These are phyloP conservation scores for Auanema freiburgensis DNA, from an alignment of 2,888 invertebrate genomes.

Conservation along the genomic window DNA sequence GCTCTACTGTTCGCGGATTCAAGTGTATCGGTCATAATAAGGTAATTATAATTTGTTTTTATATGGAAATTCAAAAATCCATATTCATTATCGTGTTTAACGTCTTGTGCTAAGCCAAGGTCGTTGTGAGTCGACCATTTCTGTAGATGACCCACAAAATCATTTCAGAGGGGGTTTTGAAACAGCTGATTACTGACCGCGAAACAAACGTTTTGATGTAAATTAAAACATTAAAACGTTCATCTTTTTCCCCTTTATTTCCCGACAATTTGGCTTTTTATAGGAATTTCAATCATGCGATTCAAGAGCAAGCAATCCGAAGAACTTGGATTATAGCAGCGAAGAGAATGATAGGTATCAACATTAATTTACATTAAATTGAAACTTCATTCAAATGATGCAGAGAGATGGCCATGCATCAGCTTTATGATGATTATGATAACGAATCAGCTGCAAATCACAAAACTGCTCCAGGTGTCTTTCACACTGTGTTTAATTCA, in stretches of 20 bases:
- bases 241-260: background rate
- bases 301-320: constrained; percentile 23
- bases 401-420: constrained; percentile 55
- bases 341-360: constrained; percentile 20
- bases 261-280: constrained; percentile 6
- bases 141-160: background rate
- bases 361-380: background rate
- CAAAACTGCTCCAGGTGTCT: background rate
- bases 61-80: constrained; percentile 2
- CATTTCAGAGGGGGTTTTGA: background rate
- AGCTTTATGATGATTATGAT: constrained; percentile 58
- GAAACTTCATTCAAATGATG: constrained; percentile 23
- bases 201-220: constrained; percentile 8
- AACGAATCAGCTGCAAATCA: constrained; percentile 25
- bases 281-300: constrained; percentile 52
- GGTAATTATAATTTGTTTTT: constrained; percentile 29
- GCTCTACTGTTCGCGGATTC: constrained; percentile 62
- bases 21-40: constrained; percentile 61
- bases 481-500: too few species aligned
- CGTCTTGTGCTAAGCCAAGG: background rate
- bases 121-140: too few species aligned
- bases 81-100: background rate
- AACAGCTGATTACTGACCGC: constrained; percentile 7
- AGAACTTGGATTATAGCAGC: constrained; percentile 31
- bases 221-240: too few species aligned